These are phyloP conservation scores for Drosophila antonietae DNA, from an alignment of 2,888 invertebrate species.

Conservation along the genomic window DNA sequence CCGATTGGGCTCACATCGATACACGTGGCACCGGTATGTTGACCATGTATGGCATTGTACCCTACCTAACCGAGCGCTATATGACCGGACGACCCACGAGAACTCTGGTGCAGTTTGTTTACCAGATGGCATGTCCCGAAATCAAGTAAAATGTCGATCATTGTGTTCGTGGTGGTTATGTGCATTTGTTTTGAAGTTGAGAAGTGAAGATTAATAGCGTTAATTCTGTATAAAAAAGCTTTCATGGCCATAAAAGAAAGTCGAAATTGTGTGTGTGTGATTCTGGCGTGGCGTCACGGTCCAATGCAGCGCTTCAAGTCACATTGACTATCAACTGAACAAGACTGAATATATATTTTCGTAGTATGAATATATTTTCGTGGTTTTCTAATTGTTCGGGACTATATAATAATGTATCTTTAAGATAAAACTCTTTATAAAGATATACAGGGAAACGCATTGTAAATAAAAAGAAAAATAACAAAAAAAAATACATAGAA, in stretches of 20 bases:
- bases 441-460: constrained; percentile 42
- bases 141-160: constrained; percentile 38
- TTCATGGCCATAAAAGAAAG: not conserved
- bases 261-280: not conserved
- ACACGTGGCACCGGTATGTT: constrained; percentile 89
- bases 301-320: no score
- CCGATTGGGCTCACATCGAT: constrained; percentile 90
- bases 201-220: constrained; percentile 2
- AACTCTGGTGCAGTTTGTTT: constrained; percentile 86
- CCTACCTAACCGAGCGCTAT: constrained; percentile 87
- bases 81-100: constrained; percentile 88
- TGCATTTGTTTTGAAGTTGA: not conserved
- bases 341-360: not conserved
- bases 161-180: constrained; percentile 1
- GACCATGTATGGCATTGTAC: constrained; percentile 86
- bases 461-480: constrained; percentile 49
- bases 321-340: not conserved
- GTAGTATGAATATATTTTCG: not conserved
- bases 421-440: not conserved
- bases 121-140: constrained; percentile 84
- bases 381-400: constrained; percentile 2
- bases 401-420: not conserved
- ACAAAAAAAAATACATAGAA: constrained; percentile 59
- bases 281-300: not conserved
- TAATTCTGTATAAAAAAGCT: not conserved